phyloP scores from a whole-genome alignment of 53 echinoderm and acorn worm species.

The Echinarachnius parma region DNA sequence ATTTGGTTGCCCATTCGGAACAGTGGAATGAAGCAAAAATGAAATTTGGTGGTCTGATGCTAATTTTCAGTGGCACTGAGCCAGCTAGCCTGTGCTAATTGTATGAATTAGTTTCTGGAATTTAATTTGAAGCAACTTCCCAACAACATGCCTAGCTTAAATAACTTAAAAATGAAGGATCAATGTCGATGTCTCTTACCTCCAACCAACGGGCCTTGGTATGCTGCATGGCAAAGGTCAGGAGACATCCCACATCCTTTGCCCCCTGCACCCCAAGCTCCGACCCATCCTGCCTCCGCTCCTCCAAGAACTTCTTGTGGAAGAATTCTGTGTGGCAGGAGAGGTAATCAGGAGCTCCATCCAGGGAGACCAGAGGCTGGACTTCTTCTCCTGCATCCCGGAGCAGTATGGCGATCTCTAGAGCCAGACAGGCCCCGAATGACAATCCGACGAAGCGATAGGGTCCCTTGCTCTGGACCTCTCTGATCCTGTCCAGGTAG shows the following conservation, averaged over 20 bases:
- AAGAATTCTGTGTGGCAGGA: conserved; percentile 58
- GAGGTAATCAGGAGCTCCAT: conserved; percentile 66
- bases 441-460: conserved; percentile 64
- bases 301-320: conserved; percentile 53
- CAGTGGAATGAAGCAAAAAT: no score
- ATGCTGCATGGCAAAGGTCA: conserved; percentile 56
- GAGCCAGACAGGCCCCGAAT: conserved; percentile 63
- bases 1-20: no score
- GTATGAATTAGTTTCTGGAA: no score
- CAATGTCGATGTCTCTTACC: no score
- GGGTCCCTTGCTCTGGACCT: conserved; percentile 43
- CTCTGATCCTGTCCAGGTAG: conserved; percentile 51
- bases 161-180: no score
- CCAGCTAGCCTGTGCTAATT: no score
- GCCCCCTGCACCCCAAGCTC: conserved; percentile 45
- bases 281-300: conserved; percentile 45
- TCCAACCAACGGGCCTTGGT: conserved; percentile 34
- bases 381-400: conserved; percentile 17
- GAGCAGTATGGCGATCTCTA: conserved; percentile 62
- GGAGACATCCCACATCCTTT: conserved; percentile 42
- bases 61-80: no score
- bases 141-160: no score
- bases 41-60: no score
- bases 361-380: conserved; percentile 52
- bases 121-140: no score